Evolutionary conservation across 2,797 vertebrate genomes (phyloP).

Genomic region (Sebastes ruberrimus): DNA sequence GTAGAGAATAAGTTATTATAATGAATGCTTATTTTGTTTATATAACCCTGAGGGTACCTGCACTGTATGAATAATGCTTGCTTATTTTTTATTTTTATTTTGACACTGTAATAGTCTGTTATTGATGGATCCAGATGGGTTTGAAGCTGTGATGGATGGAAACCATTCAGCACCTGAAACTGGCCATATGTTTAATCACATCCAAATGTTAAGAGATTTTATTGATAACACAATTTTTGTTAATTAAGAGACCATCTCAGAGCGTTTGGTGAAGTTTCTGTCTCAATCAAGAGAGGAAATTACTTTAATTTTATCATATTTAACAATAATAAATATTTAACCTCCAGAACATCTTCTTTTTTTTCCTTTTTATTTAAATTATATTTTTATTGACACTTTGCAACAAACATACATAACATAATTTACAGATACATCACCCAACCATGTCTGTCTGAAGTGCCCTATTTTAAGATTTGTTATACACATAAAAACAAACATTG

Average conservation of each 20-base stretch:
- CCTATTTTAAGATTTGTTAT: no score
- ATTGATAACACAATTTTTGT: neutral
- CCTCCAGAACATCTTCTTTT: neutral
- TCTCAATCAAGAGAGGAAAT: neutral
- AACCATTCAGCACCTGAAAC: neutral
- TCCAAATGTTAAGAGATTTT: neutral
- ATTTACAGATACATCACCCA: no score
- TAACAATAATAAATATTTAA: no score
- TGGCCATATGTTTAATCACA: neutral
- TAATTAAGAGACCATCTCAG: neutral
- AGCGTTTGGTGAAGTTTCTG: neutral
- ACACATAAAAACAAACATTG: no score
- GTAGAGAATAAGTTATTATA: slow-evolving; percentile 9
- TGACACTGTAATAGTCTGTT: neutral
- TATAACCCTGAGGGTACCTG: neutral
- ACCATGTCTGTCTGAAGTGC: no score
- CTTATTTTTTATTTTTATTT: neutral
- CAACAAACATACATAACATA: no score
- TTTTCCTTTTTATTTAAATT: no score
- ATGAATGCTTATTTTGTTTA: neutral
- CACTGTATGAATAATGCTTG: neutral
- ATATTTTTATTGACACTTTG: no score
- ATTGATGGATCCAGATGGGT: neutral
- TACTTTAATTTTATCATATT: neutral
- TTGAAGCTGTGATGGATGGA: neutral